These are phyloP conservation scores for Deladenus siricidicola DNA, from an alignment of 2,888 invertebrate species.

Conservation along the genomic window DNA sequence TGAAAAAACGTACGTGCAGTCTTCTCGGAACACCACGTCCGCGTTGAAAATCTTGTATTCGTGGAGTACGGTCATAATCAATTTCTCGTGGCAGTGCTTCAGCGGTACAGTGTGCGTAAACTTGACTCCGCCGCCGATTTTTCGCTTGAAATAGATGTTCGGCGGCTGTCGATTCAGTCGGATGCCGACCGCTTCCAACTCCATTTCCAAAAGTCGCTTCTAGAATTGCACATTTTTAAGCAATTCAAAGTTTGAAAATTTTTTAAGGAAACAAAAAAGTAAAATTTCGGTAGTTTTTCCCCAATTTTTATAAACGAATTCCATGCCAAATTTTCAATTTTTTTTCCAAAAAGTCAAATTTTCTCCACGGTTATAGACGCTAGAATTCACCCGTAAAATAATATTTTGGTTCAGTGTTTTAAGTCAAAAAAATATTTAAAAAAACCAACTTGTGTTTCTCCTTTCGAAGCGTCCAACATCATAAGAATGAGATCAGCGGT, in stretches of 20 bases:
- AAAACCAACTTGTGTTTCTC: conserved; percentile 81
- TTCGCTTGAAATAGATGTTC: conserved; percentile 93
- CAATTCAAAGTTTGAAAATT: background rate
- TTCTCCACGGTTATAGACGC: too few relatives aligned
- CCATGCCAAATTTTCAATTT: too few relatives aligned
- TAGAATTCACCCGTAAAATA: too few relatives aligned
- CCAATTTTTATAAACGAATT: too few relatives aligned
- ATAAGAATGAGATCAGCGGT: conserved; percentile 95
- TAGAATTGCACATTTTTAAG: conserved; percentile 15
- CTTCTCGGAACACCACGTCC: conserved; percentile 82
- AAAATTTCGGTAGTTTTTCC: too few relatives aligned
- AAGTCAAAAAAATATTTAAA: too few relatives aligned
- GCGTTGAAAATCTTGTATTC: conserved; percentile 75
- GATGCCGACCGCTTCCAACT: conserved; percentile 90
- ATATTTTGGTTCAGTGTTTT: too few relatives aligned
- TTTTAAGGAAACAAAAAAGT: conserved; percentile 2
- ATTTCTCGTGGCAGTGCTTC: conserved; percentile 85
- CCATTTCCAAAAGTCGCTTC: conserved; percentile 66
- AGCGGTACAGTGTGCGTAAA: conserved; percentile 90
- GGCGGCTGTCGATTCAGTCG: conserved; percentile 87
- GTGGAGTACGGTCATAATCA: conserved; percentile 94
- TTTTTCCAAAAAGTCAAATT: too few relatives aligned
- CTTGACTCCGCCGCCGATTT: conserved; percentile 71
- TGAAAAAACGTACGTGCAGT: conserved; percentile 65
- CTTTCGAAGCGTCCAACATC: conserved; percentile 98